Evolutionary conservation across 2,888 invertebrate genomes (phyloP).

Genomic region (Trisateles emortualis): DNA sequence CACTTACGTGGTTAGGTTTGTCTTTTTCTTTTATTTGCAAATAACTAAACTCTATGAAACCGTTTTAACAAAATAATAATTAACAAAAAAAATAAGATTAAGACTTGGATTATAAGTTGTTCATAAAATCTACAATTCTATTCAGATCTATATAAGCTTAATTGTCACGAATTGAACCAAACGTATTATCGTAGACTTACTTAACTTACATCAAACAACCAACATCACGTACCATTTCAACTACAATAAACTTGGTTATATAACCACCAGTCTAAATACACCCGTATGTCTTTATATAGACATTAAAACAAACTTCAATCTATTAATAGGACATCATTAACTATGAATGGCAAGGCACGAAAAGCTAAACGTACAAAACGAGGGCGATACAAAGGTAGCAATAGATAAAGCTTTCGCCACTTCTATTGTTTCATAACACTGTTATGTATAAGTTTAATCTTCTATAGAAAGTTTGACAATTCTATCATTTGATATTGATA

Average conservation of each 20-base stretch:
- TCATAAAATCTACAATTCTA: too few species aligned
- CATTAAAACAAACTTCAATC: constrained; percentile 29
- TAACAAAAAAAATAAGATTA: background rate
- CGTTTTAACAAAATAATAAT: too few species aligned
- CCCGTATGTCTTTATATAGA: constrained; percentile 23
- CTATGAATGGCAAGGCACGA: constrained; percentile 29
- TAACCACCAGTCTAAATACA: constrained; percentile 16
- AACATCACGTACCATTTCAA: constrained; percentile 8
- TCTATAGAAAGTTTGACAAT: constrained; percentile 73
- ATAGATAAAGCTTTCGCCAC: constrained; percentile 66
- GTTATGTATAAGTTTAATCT: constrained; percentile 68
- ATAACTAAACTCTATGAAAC: too few species aligned
- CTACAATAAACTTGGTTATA: constrained; percentile 14
- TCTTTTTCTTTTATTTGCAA: too few species aligned
- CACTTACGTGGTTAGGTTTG: too few species aligned
- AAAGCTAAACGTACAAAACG: constrained; percentile 42
- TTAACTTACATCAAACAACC: background rate
- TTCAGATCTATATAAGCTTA: background rate
- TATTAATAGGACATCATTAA: constrained; percentile 29
- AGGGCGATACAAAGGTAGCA: constrained; percentile 46
- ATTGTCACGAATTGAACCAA: background rate
- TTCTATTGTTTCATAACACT: constrained; percentile 72
- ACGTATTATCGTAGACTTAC: background rate
- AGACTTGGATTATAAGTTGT: background rate
- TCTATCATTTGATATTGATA: constrained; percentile 51